phyloP scores from a whole-genome alignment of 2,888 invertebrate species.

The Sipha maydis region DNA sequence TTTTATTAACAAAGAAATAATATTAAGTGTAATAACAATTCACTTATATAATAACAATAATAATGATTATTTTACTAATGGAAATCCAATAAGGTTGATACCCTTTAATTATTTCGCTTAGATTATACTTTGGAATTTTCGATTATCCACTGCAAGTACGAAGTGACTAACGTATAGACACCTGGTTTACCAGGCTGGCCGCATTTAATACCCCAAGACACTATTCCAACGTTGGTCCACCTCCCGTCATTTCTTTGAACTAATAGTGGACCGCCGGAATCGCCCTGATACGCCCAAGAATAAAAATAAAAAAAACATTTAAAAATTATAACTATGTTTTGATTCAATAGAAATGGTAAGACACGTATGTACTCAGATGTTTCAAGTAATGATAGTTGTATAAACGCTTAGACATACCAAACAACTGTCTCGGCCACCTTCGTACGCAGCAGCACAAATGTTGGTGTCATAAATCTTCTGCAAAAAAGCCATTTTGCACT shows the following conservation, averaged over 20 bases:
- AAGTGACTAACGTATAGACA: conserved; percentile 80
- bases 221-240: conserved; percentile 83
- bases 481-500: conserved; percentile 74
- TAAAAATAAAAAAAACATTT: too few species aligned
- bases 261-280: conserved; percentile 86
- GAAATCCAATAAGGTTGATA: too few species aligned
- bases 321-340: not conserved
- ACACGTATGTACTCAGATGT: too few species aligned
- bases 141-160: conserved; percentile 78
- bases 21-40: too few species aligned
- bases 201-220: conserved; percentile 87
- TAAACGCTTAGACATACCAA: conserved; percentile 71
- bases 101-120: too few species aligned
- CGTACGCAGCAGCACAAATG: conserved; percentile 80
- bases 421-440: conserved; percentile 85
- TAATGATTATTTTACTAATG: too few species aligned
- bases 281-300: conserved; percentile 70
- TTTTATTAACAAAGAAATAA: too few species aligned
- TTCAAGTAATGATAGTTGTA: not conserved
- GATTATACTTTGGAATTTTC: conserved; percentile 68
- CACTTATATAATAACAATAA: too few species aligned
- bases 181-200: conserved; percentile 79
- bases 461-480: conserved; percentile 76
- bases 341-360: too few species aligned
- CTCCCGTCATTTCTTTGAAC: conserved; percentile 78